Evolutionary conservation across 2,113 vertebrate genomes (phyloP).

Genomic region (Rhineura floridana): DNA sequence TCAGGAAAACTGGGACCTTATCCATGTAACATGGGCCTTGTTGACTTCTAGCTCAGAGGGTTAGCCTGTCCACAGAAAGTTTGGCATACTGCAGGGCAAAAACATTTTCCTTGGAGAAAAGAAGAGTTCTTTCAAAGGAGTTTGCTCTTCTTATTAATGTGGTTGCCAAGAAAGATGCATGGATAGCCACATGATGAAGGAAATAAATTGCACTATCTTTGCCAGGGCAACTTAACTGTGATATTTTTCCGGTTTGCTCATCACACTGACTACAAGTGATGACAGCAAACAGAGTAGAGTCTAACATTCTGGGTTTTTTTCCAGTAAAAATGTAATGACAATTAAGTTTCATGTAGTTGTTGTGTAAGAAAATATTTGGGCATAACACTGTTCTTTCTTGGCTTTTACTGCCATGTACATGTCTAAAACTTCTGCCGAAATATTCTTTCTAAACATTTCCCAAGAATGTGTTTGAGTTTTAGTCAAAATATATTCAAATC

Average conservation of each 20-base stretch:
- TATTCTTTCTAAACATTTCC: slow-evolving; percentile 27
- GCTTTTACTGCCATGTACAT: slow-evolving; percentile 20
- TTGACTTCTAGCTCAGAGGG: background rate
- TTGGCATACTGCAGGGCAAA: background rate
- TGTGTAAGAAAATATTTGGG: slow-evolving; percentile 32
- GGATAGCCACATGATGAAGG: background rate
- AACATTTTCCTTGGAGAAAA: slow-evolving; percentile 12
- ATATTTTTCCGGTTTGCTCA: slow-evolving; percentile 3
- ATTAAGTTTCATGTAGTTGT: slow-evolving; percentile 13
- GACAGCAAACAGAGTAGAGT: background rate
- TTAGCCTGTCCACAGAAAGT: background rate
- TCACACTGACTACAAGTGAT: slow-evolving; percentile 7
- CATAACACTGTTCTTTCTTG: background rate
- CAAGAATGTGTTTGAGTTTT: slow-evolving; percentile 32
- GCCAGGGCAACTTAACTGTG: slow-evolving; percentile 23
- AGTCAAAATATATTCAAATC: background rate
- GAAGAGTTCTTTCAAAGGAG: rapidly evolving
- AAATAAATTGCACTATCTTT: background rate
- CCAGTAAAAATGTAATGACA: slow-evolving; percentile 5
- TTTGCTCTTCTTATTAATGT: slow-evolving; percentile 2
- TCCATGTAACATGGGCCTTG: background rate
- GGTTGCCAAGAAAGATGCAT: slow-evolving; percentile 6
- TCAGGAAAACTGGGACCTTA: background rate
- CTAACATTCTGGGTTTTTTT: background rate
- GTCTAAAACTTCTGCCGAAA: slow-evolving; percentile 26